Evolutionary conservation across 2,888 invertebrate genomes (phyloP).

Genomic region (Caradrina kadenii): DNA sequence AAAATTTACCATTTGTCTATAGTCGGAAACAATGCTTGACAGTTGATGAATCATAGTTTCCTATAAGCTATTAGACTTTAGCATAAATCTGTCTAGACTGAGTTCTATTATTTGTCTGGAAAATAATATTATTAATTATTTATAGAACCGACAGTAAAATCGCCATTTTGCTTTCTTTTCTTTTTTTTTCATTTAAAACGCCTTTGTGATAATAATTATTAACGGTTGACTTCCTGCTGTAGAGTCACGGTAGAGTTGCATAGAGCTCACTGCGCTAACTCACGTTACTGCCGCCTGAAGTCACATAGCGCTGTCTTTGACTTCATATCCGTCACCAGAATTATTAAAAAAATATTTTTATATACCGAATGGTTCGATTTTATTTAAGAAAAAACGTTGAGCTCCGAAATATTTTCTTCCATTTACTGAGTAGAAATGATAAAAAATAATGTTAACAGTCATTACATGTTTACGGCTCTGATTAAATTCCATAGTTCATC

Average conservation of each 20-base stretch:
- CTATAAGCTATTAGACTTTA: conserved; percentile 31
- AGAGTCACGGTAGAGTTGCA: conserved; percentile 19
- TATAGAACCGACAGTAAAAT: background rate
- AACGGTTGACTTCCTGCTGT: conserved; percentile 24
- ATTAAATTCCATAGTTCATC: no score
- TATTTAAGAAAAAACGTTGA: no score
- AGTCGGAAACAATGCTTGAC: conserved; percentile 45
- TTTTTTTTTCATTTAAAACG: background rate
- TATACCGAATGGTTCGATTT: no score
- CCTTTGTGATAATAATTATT: conserved; percentile 11
- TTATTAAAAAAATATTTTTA: background rate
- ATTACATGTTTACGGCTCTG: no score
- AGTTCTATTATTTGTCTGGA: conserved; percentile 1
- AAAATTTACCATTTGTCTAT: conserved; percentile 6
- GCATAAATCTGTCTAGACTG: conserved; percentile 9
- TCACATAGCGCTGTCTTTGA: conserved; percentile 14
- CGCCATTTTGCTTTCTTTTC: background rate
- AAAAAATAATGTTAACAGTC: no score
- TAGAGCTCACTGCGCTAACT: conserved; percentile 31
- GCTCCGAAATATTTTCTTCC: no score
- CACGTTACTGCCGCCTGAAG: conserved; percentile 35
- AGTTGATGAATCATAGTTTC: conserved; percentile 57
- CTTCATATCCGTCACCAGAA: background rate
- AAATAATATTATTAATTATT: background rate
- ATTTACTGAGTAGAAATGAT: no score